Evolutionary conservation across 2,797 vertebrate species (phyloP), one percentile per base, ranked within the genome.

Genomic region (Catamblyrhynchus diadema): DNA sequence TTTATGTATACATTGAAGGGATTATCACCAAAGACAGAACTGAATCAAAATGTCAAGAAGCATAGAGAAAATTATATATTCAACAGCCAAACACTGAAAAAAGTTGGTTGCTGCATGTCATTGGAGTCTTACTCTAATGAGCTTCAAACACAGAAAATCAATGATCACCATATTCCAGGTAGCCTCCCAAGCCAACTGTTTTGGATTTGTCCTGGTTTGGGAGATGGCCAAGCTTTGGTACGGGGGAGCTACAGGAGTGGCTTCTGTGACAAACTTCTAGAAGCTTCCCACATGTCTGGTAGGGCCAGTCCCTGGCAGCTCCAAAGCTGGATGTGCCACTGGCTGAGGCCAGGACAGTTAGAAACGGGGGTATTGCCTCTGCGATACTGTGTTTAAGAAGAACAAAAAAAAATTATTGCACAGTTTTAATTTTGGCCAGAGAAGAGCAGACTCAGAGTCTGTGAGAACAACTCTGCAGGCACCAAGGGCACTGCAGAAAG

Each of bases 331-430:
- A 30, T 39, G 28, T 53, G n/a, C 33, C 1, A 0, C 54, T 28
- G 45, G 24, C 13, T 44, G 28, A 45, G n/a, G 19, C 0, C 0
- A 0, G 20, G 37, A 45, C 28, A 28, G n/a, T n/a, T 44, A 53
- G 23, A 67, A 60, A 75, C 20, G 19, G n/a, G 4, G 5, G 12
- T 28, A 17, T 17, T 28, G 3, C 23, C 39, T n/a, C 28, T 51
- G 7, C 0, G 0, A 28, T 44, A 24, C 17, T 0, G 0, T 6
- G 3, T 17, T n/a, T 24, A 60, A 37, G 54, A 67, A 51, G n/a
- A 51, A 14, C 3, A 39, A 4, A 19, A 47, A 8, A 7, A 41
- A 22, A 5, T 15, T 51, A 37, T 21, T 51, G 8, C 19, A 32
- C 37, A 9, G 10, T n/a, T n/a, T 44, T n/a, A 24, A n/a, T 75